Evolutionary conservation across 2,113 vertebrate genomes (phyloP), one percentile per base, ranked within the genome.

Genomic region (Cromileptes altivelis): DNA sequence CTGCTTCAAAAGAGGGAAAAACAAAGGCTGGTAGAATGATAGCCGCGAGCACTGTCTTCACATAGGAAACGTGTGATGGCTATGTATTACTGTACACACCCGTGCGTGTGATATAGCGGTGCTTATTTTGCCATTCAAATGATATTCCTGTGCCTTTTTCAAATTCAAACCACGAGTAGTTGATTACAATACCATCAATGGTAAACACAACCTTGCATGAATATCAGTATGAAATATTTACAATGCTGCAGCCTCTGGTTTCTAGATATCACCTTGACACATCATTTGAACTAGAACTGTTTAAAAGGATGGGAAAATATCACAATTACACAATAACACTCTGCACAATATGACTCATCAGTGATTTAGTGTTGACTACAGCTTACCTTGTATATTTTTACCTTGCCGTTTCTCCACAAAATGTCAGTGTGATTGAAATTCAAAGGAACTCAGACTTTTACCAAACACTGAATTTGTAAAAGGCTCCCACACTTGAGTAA

Each of bases 11-110:
- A 84, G 80, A 76, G 56, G 63, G 37, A 33, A 85, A 91, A 92
- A 91, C 86, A 93, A 90, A 87, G 90, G 84, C 78, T 45, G 55
- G 55, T 33, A 72, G 80, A 91, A 90, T 88, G 88, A 88, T 87
- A 69, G 91, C 93, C 87, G 71, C 9, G 1, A 88, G 93, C 87
- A 7, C 42, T 75, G 75, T 78, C 75, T 81, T 75, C 86, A 74
- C 81, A 79, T 25, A 60, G 81, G 68, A 42, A 72, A 45, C 23
- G 5, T 85, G 47, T 67, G 63, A 88, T 75, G 57, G 56, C 82
- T 57, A 49, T 88, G 85, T 72, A 87, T 90, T 83, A 77, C 33
- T 70, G 72, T 68, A 80, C 30, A 56, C 70, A 53, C 52, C 68
- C 7, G n/a, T 65, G 60, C 27, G 5, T 6, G 14, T 65, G 25